These are phyloP conservation scores for Scaptomyza montana DNA, from an alignment of 1,140 invertebrate genomes.

Conservation along the genomic window DNA sequence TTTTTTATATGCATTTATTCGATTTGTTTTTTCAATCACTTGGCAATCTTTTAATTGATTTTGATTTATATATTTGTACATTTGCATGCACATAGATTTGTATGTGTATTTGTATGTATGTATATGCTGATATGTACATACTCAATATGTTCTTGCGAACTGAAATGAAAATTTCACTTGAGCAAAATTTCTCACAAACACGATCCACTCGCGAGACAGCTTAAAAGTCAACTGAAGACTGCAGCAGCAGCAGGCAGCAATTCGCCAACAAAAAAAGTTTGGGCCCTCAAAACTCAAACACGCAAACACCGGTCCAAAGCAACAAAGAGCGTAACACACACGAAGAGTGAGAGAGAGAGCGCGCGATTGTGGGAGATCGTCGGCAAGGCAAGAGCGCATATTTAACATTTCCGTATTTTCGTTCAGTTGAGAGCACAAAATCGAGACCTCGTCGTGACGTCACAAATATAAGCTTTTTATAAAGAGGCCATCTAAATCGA, in stretches of 20 bases:
- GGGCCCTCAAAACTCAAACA: slow-evolving; percentile 42
- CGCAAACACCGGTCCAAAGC: slow-evolving; percentile 19
- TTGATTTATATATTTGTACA: slow-evolving; percentile 51
- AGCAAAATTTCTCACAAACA: not conserved
- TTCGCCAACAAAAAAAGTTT: slow-evolving; percentile 23
- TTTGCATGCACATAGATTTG: not conserved
- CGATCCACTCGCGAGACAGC: slow-evolving; percentile 40
- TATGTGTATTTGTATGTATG: not conserved
- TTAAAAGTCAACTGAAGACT: slow-evolving; percentile 44
- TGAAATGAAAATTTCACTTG: slow-evolving; percentile 29
- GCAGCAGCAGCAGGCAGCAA: slow-evolving; percentile 23
- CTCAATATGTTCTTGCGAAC: slow-evolving; percentile 37
- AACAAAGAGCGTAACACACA: not conserved
- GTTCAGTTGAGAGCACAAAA: not conserved
- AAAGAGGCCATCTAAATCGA: too few relatives aligned
- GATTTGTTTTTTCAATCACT: slow-evolving; percentile 12
- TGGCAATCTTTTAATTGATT: slow-evolving; percentile 48
- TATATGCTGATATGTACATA: slow-evolving; percentile 9
- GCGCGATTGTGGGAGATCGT: slow-evolving; percentile 1
- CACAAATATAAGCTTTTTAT: not conserved
- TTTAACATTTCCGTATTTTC: not conserved
- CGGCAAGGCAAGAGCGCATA: not conserved
- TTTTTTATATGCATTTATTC: not conserved
- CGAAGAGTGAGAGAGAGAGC: slow-evolving; percentile 1
- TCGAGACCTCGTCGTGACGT: not conserved